phyloP scores from a whole-genome alignment of 1,140 invertebrate species.

The Monochamus saltuarius region DNA sequence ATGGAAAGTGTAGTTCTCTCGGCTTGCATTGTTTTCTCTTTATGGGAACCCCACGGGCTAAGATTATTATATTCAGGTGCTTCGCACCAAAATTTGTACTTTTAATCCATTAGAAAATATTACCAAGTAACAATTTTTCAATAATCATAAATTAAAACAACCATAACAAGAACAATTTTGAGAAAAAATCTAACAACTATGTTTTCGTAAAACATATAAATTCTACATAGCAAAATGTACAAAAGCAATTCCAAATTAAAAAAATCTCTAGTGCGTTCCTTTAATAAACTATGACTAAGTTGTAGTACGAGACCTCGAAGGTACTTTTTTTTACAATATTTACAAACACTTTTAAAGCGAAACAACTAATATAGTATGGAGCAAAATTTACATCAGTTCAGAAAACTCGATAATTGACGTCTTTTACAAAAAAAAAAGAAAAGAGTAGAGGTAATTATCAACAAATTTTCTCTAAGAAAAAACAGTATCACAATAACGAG shows the following conservation, averaged over 20 bases:
- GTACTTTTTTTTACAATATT: slow-evolving; percentile 19
- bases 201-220: slow-evolving; percentile 27
- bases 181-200: slow-evolving; percentile 33
- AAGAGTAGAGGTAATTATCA: too few species aligned
- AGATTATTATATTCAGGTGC: slow-evolving; percentile 28
- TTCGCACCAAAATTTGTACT: slow-evolving; percentile 38
- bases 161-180: slow-evolving; percentile 35
- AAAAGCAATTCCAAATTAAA: slow-evolving; percentile 26
- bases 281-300: slow-evolving; percentile 4
- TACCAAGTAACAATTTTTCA: slow-evolving; percentile 29
- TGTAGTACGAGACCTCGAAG: slow-evolving; percentile 19
- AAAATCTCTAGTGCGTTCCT: slow-evolving; percentile 5
- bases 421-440: slow-evolving; percentile 15
- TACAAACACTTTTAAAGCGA: slow-evolving; percentile 10
- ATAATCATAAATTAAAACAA: slow-evolving; percentile 29
- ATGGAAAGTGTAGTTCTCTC: too few species aligned
- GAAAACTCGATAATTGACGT: slow-evolving; percentile 21
- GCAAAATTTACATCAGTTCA: slow-evolving; percentile 24
- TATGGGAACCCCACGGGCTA: too few species aligned
- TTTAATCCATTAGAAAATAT: slow-evolving; percentile 35
- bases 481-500: too few species aligned
- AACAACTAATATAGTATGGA: slow-evolving; percentile 6
- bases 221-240: slow-evolving; percentile 31
- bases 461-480: too few species aligned
- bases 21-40: too few species aligned